A percentile compares a stretch with the other conserved stretches of the same genome.
Conservation (phyloP, 2,113 vertebrate genomes). For the Butorides virescens region DNA sequence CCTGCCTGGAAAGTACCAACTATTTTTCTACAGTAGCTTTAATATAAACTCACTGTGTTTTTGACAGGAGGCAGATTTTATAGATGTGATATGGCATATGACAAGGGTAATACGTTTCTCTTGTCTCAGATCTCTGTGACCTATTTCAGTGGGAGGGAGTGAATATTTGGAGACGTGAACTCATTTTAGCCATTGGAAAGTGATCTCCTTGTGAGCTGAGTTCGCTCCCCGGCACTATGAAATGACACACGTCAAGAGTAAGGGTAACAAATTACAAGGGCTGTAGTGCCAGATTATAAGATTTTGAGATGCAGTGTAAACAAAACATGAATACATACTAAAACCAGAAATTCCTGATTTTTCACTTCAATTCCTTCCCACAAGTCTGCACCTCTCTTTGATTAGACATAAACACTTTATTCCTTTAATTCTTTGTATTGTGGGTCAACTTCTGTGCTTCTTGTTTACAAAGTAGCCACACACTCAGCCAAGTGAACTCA, state of each 20-base stretch:
- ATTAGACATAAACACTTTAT: background rate
- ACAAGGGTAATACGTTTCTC: background rate
- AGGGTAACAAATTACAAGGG: background rate
- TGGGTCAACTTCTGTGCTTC: background rate
- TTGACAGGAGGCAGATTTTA: background rate
- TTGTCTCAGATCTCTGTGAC: background rate
- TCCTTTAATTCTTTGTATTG: background rate
- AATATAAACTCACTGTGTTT: background rate
- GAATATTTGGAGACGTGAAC: background rate
- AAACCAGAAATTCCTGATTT: background rate
- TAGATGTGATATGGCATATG: background rate
- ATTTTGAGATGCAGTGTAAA: background rate
- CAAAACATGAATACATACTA: background rate
- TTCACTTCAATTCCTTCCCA: background rate
- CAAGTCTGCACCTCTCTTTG: background rate
- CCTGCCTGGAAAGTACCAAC: background rate
- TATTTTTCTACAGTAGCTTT: background rate
- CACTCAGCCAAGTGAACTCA: background rate
- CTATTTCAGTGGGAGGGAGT: background rate
- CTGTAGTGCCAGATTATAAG: background rate
- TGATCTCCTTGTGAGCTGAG: background rate
- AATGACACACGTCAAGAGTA: background rate
- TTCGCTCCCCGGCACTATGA: background rate
- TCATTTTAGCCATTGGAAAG: background rate
- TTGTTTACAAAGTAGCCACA: background rate